Evolutionary conservation across 2,797 vertebrate species (phyloP).

Genomic region (Epinephelus malabaricus): DNA sequence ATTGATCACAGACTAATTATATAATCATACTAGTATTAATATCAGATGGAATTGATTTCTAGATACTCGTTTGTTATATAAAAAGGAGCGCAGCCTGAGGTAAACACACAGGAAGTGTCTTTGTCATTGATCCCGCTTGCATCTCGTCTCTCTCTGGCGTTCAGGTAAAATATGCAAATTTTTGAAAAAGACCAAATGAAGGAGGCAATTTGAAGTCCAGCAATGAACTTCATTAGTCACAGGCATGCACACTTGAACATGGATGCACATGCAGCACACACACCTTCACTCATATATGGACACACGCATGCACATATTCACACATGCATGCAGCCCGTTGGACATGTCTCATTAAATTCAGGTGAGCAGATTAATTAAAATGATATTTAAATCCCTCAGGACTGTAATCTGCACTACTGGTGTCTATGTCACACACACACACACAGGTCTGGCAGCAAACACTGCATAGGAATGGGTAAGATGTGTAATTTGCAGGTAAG

Average conservation of each 20-base stretch:
- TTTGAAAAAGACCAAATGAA: slow-evolving; percentile 59
- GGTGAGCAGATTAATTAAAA: slow-evolving; percentile 85
- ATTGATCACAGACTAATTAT: slow-evolving; percentile 83
- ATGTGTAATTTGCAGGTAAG: slow-evolving; percentile 52
- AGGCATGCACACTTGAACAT: slow-evolving; percentile 77
- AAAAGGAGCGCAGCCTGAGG: slow-evolving; percentile 23
- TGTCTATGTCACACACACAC: slow-evolving; percentile 50
- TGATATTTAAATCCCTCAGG: slow-evolving; percentile 81
- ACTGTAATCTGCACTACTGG: slow-evolving; percentile 71
- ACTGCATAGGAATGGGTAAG: slow-evolving; percentile 18
- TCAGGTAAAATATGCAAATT: slow-evolving; percentile 54
- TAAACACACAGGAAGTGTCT: slow-evolving; percentile 44
- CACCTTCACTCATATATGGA: slow-evolving; percentile 39
- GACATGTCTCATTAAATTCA: slow-evolving; percentile 84
- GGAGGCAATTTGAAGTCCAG: slow-evolving; percentile 71
- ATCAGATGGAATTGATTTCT: slow-evolving; percentile 72
- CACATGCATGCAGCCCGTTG: slow-evolving; percentile 54
- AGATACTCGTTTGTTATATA: slow-evolving; percentile 57
- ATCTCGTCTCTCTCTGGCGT: slow-evolving; percentile 22
- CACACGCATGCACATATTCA: slow-evolving; percentile 48
- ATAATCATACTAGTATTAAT: slow-evolving; percentile 81
- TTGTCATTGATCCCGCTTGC: slow-evolving; percentile 48
- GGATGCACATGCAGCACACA: slow-evolving; percentile 45
- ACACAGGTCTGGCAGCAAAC: slow-evolving; percentile 25
- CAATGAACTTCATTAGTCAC: slow-evolving; percentile 82